Base-by-base conservation (phyloP, 2,888 invertebrate species). In the Lepidocyrtoides sp. region DNA sequence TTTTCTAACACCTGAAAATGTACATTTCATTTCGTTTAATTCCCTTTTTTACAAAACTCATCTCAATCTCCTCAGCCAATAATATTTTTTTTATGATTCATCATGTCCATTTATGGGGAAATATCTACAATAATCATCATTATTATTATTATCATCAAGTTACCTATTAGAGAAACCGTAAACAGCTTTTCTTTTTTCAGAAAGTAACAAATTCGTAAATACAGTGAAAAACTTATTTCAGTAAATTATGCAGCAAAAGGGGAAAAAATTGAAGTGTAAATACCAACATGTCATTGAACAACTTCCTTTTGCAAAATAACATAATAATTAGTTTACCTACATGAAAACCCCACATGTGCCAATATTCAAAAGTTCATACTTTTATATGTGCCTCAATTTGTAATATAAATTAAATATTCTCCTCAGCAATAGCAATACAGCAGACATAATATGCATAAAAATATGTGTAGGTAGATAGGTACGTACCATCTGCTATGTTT, bases 401-500 rank as follows among this genome's bases (percentile, higher is more conserved):
- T 7, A 36, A 7, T 36, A 36, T 7, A 36, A 36, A 36, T 36
- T 36, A 36, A 36, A 36, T 36, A 36, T n/a, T 63, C 20, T 63
- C 17, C 7, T 57, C 57, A 82, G 60, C 36, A 23, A 14, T 63
- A 36, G 36, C 36, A 36, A 7, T 7, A 36, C 36, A 36, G 36
- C 36, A 36, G 36, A n/a, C 36, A 36, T 36, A n/a, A n/a, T n/a
- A n/a, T n/a, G n/a, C n/a, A n/a, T n/a, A n/a, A n/a, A n/a, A n/a
- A n/a, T n/a, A n/a, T n/a, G n/a, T n/a, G n/a, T n/a, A n/a, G n/a
- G n/a, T n/a, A n/a, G n/a, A n/a, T n/a, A 36, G 7, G 36, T 4
- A 60, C 20, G 60, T 12, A 60, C 60, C 60, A 60, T 60, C 60
- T 60, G 60, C 60, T 26, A 54, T 79, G 7, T 60, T 60, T 17